phyloP scores from a whole-genome alignment of 2,113 vertebrate genomes.

The Aix galericulata region DNA sequence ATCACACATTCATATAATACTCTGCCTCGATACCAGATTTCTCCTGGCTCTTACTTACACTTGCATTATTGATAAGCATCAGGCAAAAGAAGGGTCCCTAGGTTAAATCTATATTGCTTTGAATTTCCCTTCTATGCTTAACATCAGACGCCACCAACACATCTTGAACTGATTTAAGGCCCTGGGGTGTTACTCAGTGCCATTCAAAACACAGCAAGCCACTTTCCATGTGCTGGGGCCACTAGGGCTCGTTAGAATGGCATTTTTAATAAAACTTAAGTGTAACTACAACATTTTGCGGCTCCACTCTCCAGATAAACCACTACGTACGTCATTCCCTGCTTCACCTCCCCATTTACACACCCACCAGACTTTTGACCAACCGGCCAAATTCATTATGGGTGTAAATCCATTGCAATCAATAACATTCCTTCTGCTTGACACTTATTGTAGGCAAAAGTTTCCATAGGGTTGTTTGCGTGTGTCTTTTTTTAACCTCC shows the following conservation, averaged over 20 bases:
- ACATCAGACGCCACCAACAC: conserved; percentile 71
- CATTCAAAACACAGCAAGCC: conserved; percentile 73
- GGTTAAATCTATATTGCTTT: conserved; percentile 68
- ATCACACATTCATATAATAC: neutral
- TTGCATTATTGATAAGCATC: conserved; percentile 59
- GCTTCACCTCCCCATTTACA: conserved; percentile 47
- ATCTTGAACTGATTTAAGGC: conserved; percentile 78
- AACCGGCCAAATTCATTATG: conserved; percentile 63
- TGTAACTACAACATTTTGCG: conserved; percentile 50
- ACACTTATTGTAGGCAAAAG: conserved; percentile 53
- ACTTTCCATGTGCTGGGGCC: conserved; percentile 72
- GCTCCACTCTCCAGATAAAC: conserved; percentile 49
- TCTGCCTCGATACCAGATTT: neutral
- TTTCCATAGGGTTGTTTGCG: conserved; percentile 37
- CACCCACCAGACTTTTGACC: conserved; percentile 51
- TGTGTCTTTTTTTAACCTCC: conserved; percentile 41
- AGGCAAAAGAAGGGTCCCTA: conserved; percentile 53
- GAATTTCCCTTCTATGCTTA: conserved; percentile 69
- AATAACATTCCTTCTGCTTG: conserved; percentile 66
- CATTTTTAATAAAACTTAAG: conserved; percentile 76
- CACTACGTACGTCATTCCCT: conserved; percentile 34
- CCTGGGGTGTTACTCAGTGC: conserved; percentile 66
- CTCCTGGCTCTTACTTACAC: neutral
- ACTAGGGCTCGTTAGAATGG: conserved; percentile 72
- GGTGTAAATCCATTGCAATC: conserved; percentile 69